These are phyloP conservation scores for Theretra japonica DNA, from an alignment of 2,888 invertebrate species.

Conservation along the genomic window DNA sequence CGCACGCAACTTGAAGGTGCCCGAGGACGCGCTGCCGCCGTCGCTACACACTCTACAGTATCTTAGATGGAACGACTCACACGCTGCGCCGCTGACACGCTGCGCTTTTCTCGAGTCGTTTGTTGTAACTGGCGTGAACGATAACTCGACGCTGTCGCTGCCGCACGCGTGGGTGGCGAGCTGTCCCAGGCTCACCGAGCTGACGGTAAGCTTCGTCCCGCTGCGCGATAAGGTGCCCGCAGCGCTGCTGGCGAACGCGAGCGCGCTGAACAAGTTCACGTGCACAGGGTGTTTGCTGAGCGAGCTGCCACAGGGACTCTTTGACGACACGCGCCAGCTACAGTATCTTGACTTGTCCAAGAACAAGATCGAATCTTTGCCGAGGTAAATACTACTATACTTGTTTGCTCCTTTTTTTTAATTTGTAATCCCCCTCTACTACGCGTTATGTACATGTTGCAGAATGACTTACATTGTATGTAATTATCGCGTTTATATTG, in stretches of 20 bases:
- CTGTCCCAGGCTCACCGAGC: constrained; percentile 34
- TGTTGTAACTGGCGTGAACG: neutral
- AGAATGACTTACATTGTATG: too few relatives aligned
- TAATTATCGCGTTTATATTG: too few relatives aligned
- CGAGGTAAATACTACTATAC: constrained; percentile 43
- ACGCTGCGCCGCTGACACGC: neutral
- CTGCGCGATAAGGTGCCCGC: constrained; percentile 29
- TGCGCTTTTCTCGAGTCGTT: constrained; percentile 30
- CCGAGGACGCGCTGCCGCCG: neutral
- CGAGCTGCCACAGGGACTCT: constrained; percentile 44
- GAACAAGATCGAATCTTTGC: constrained; percentile 46
- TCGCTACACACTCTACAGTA: neutral
- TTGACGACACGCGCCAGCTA: constrained; percentile 40
- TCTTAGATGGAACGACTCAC: neutral
- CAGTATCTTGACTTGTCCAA: constrained; percentile 41
- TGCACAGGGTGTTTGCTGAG: constrained; percentile 33
- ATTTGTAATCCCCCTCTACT: constrained; percentile 32
- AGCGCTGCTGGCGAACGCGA: constrained; percentile 31
- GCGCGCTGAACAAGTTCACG: constrained; percentile 29
- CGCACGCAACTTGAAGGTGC: constrained; percentile 15
- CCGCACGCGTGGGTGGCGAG: constrained; percentile 37
- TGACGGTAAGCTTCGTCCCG: constrained; percentile 27
- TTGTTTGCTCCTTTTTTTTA: constrained; percentile 24
- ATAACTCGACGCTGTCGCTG: constrained; percentile 22
- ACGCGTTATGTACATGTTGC: too few relatives aligned